Conservation (phyloP, 2,888 invertebrate species). For the Maniola hyperantus region DNA sequence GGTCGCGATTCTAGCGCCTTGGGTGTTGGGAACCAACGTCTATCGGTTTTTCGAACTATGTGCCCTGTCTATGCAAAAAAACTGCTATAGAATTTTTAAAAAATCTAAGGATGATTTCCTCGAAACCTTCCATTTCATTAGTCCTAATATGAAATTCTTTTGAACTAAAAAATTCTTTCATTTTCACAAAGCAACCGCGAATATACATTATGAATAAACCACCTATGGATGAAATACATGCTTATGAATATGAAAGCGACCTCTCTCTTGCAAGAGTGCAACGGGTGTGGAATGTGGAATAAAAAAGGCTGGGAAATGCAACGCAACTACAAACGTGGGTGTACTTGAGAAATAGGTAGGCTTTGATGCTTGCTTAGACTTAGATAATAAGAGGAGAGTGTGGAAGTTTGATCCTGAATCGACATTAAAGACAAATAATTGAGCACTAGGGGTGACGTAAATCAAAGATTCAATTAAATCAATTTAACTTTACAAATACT, state of each 20-base stretch:
- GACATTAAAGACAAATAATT: too few relatives aligned
- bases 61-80: too few relatives aligned
- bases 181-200: constrained; percentile 10
- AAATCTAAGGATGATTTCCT: not conserved
- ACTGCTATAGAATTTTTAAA: too few relatives aligned
- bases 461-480: too few relatives aligned
- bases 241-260: constrained; percentile 19
- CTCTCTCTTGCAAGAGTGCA: constrained; percentile 12
- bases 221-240: constrained; percentile 18
- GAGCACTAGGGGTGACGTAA: too few relatives aligned
- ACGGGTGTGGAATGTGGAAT: not conserved
- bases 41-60: too few relatives aligned
- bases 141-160: constrained; percentile 16
- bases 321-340: not conserved
- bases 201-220: constrained; percentile 16
- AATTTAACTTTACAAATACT: too few relatives aligned
- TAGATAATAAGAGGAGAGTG: too few relatives aligned
- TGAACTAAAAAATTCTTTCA: constrained; percentile 11
- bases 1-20: too few relatives aligned
- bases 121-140: constrained; percentile 2
- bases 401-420: too few relatives aligned
- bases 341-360: not conserved
- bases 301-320: constrained; percentile 10
- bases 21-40: too few relatives aligned
- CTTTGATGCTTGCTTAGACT: not conserved